Conservation (phyloP, 2,797 vertebrate genomes). For the Callimico goeldii region DNA sequence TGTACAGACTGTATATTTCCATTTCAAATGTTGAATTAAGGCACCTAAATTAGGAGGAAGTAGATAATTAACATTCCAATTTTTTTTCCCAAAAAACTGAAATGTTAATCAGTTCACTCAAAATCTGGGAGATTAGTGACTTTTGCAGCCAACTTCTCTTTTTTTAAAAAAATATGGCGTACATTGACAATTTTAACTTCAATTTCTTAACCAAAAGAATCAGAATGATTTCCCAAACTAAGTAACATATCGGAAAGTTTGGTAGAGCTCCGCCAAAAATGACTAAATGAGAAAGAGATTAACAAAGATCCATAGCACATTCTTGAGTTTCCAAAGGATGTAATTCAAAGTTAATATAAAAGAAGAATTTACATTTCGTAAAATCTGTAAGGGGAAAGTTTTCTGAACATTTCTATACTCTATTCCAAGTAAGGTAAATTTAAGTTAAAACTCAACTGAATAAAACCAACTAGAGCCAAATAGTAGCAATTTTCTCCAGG, state of each 20-base stretch:
- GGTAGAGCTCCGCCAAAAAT: conserved; percentile 39
- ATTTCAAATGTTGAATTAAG: neutral
- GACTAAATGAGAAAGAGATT: conserved; percentile 38
- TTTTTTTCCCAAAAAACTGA: conserved; percentile 23
- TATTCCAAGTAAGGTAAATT: conserved; percentile 29
- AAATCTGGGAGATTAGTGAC: neutral
- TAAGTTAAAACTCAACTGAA: neutral
- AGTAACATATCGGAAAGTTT: neutral
- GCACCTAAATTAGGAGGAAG: neutral
- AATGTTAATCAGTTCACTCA: neutral
- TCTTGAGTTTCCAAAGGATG: conserved; percentile 38
- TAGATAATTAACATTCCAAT: neutral
- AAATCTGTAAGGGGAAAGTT: neutral
- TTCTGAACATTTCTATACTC: conserved; percentile 13
- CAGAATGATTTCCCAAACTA: conserved; percentile 1
- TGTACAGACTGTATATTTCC: neutral
- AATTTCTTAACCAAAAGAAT: conserved; percentile 18
- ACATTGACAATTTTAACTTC: conserved; percentile 15
- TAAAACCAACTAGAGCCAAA: neutral
- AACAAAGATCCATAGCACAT: neutral
- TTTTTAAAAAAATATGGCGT: neutral
- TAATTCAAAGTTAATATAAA: conserved; percentile 27
- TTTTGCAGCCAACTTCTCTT: neutral
- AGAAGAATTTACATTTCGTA: conserved; percentile 33
- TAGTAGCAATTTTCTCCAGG: neutral